Base-by-base conservation (phyloP, 2,888 invertebrate species). In the Drosophila phalerata region DNA sequence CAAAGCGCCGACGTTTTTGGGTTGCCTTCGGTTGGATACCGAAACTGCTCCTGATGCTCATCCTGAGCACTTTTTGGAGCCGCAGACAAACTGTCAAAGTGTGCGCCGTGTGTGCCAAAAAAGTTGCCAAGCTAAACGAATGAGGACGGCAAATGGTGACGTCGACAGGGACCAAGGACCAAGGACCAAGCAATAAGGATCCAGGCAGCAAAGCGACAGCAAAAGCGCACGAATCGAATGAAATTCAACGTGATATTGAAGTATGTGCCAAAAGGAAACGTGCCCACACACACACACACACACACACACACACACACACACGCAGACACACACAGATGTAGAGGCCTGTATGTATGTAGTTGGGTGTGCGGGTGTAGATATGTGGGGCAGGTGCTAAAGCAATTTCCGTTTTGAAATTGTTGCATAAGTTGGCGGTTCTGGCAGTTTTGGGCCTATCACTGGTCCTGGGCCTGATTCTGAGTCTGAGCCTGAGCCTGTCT, bases 391-490 rank as follows among this genome's bases (percentile, higher is more conserved):
- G 90, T 89, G 90, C 88, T 89, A 89, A 89, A 90, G 88, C 89
- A 88, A 88, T 88, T 88, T 88, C 88, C 88, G 88, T 77, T 85
- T 88, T 81, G 76, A 89, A 90, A 88, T 89, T 89, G 89, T 90
- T 88, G 86, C 90, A 89, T 88, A 89, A 86, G 86, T 88, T 88
- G 84, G 85, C 73, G 81, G 77, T 66, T 69, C 70, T 74, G 68
- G 52, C 79, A 68, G 70, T 47, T 68, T 69, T 60, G 56, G 52
- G 75, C 43, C 66, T 43, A 22, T 5, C 32, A n/a, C 52, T 34
- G 38, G 17, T 19, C 42, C 56, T 45, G 40, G 10, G 53, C 28
- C 57, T 63, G 25, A 28, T 9, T 17, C 49, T 53, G 52, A 9
- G 15, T n/a, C 48, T 40, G 34, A 28, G 22, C 3, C 3, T 22